Percentiles rank a stretch among this genome's conserved stretches.
phyloP scores from a whole-genome alignment of 2,113 vertebrate species.

The Cryptomyrus ogoouensis region DNA sequence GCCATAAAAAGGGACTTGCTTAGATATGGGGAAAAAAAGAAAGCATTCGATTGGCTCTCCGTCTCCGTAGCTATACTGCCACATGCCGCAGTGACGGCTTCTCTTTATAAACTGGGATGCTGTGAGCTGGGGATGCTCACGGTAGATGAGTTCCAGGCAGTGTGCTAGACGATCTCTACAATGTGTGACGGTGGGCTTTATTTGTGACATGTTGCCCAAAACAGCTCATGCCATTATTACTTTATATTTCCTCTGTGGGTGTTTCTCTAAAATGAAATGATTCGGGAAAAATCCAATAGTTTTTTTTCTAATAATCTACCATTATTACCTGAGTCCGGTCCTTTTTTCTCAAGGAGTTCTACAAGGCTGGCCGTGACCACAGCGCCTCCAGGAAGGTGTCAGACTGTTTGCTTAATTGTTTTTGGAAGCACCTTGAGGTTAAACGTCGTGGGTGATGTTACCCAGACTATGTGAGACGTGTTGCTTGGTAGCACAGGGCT shows the following conservation, averaged over 20 bases:
- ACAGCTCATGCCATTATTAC: slow-evolving; percentile 22
- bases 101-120: slow-evolving; percentile 8
- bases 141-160: slow-evolving; percentile 7
- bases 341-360: not conserved
- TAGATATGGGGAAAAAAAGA: slow-evolving; percentile 70
- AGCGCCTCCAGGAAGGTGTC: not conserved
- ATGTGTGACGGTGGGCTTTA: slow-evolving; percentile 16
- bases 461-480: not conserved
- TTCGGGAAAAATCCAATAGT: slow-evolving; percentile 22
- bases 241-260: slow-evolving; percentile 26
- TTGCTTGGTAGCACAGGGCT: not conserved
- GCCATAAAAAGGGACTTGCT: slow-evolving; percentile 79
- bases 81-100: slow-evolving; percentile 70
- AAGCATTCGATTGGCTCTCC: slow-evolving; percentile 74
- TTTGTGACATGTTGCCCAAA: slow-evolving; percentile 19
- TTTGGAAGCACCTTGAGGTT: not conserved
- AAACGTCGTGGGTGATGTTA: not conserved
- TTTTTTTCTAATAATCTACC: slow-evolving; percentile 27
- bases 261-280: slow-evolving; percentile 23
- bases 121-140: not conserved
- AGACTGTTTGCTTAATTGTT: slow-evolving; percentile 7
- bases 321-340: slow-evolving; percentile 15
- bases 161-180: not conserved
- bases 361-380: not conserved
- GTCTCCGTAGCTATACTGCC: slow-evolving; percentile 78